These are phyloP conservation scores for Zaprionus ornatus DNA, from an alignment of 1,140 invertebrate genomes.

Conservation along the genomic window DNA sequence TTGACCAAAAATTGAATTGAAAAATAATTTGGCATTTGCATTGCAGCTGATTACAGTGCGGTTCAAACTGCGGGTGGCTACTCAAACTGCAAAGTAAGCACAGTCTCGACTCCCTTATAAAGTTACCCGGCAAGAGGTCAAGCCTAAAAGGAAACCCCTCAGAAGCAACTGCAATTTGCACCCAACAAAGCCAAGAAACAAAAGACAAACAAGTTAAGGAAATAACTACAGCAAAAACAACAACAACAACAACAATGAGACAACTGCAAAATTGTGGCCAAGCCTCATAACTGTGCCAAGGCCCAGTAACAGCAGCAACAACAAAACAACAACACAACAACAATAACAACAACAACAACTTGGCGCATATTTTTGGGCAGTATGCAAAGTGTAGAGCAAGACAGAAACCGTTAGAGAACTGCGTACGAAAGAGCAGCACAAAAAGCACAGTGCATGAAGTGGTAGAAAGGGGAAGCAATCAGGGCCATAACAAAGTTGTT, in stretches of 20 bases:
- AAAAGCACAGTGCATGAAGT: slow-evolving; percentile 20
- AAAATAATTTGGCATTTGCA: background rate
- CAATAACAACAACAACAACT: slow-evolving; percentile 14
- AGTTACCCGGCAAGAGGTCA: slow-evolving; percentile 10
- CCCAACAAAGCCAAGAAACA: slow-evolving; percentile 14
- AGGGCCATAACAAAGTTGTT: no score
- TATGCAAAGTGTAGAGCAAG: slow-evolving; percentile 49
- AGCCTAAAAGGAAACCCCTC: slow-evolving; percentile 20
- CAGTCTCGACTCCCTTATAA: background rate
- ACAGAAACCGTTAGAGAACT: slow-evolving; percentile 38
- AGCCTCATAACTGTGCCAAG: slow-evolving; percentile 78
- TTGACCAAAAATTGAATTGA: background rate
- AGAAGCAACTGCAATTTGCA: slow-evolving; percentile 24
- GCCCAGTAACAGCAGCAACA: slow-evolving; percentile 35
- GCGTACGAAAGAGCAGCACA: slow-evolving; percentile 39
- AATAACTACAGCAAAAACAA: slow-evolving; percentile 20
- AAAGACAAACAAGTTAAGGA: slow-evolving; percentile 43
- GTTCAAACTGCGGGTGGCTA: background rate
- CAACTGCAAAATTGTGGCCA: slow-evolving; percentile 45
- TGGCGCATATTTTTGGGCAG: slow-evolving; percentile 35
- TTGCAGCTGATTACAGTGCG: background rate
- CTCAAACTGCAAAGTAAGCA: background rate
- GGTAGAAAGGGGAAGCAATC: background rate
- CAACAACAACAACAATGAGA: slow-evolving; percentile 24
- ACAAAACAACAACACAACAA: no score